Base-by-base conservation (phyloP, 2,888 invertebrate genomes). In the Periphyllus acericola region DNA sequence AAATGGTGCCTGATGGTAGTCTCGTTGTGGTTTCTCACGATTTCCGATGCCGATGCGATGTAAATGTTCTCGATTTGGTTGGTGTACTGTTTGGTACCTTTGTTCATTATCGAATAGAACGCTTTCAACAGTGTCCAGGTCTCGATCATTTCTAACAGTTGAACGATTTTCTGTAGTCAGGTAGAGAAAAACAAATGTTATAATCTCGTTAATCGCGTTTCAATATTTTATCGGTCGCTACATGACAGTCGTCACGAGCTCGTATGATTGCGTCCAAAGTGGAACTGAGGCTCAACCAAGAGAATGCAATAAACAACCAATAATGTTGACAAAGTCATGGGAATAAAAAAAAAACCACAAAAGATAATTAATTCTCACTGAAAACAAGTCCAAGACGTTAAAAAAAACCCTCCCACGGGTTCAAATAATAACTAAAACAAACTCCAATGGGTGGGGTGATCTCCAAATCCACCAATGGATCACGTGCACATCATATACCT, bases 401-500 rank as follows among this genome's bases (percentile, higher is more conserved):
- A 46, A 14, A 14, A 46, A 46, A 46, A 46, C 46, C 46, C 11
- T 5, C 14, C 46, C 11, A 46, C 46, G 46, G 11, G 1, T 46
- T 46, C 14, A 46, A 46, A 46, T 46, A 46, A 1, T 46, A 46
- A 46, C 46, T 46, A 46, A 46, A 46, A 46, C 11, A 14, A 11
- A 46, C 11, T 46, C 14, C 1, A 46, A 46, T n/a, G 46, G 3
- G 6, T 5, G 36, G 36, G 36, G 36, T 36, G 46, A 46, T 71
- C 52, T 32, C 36, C 82, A 36, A 19, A 19, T 83, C 29, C 9
- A 72, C 17, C 55, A 32, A 1, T 40, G 46, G 46, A 52, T 71
- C n/a, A 52, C 34, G 60, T 29, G 21, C 19, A 91, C 92, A 91
- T 14, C 92, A 91, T 91, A 96, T 91, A 96, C 96, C 94, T 95